Conservation (phyloP, 37 sponge, comb jelly and placozoan genomes). For the Corticium candelabrum region DNA sequence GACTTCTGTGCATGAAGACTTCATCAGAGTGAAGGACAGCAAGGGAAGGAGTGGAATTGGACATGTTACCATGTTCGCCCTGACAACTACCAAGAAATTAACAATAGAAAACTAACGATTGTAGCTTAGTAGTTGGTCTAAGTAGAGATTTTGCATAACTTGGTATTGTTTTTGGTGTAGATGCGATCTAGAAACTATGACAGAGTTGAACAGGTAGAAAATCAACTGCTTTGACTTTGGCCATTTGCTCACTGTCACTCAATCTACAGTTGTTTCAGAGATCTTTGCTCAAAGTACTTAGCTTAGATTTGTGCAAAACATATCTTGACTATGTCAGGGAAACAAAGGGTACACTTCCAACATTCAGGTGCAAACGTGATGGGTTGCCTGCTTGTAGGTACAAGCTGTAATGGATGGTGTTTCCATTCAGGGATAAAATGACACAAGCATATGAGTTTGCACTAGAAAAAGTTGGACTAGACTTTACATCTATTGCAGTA, state of each 20-base stretch:
- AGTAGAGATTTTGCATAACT: no score
- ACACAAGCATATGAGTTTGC: constrained; percentile 93
- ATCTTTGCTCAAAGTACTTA: constrained; percentile 78
- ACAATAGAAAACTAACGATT: no score
- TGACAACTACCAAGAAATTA: no score
- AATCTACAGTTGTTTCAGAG: constrained; percentile 71
- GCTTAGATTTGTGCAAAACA: constrained; percentile 87
- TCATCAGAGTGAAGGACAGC: no score
- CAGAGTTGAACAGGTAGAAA: constrained; percentile 76
- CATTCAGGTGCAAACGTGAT: constrained; percentile 51
- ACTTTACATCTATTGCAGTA: constrained; percentile 59
- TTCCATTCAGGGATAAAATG: constrained; percentile 72
- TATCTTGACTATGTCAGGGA: constrained; percentile 90
- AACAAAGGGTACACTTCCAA: constrained; percentile 61
- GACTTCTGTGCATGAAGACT: no score
- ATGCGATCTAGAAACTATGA: constrained; percentile 73
- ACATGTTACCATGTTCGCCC: no score
- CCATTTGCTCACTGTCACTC: neutral
- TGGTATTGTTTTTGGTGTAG: no score
- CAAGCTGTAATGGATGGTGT: neutral
- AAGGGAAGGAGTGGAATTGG: no score
- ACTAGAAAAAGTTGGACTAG: constrained; percentile 85
- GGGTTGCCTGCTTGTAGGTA: neutral
- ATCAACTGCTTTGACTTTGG: neutral
- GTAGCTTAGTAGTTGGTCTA: no score